Evolutionary conservation across 2,888 invertebrate genomes (phyloP), one percentile per base, ranked within the genome.

Genomic region (Noctua janthina): DNA sequence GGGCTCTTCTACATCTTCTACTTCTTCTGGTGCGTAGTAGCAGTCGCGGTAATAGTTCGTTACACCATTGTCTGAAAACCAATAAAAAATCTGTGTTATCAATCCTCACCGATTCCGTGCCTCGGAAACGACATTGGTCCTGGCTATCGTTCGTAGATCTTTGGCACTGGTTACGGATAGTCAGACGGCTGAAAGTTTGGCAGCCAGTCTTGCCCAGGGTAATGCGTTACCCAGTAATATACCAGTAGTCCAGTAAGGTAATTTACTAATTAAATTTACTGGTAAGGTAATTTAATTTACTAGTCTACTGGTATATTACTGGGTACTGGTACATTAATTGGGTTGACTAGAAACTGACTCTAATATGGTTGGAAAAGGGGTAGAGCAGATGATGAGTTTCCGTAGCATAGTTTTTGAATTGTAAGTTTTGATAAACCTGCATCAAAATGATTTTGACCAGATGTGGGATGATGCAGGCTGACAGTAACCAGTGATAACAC

Each of bases 41-140:
- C 96, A 96, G 0, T 93, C 94, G 1, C 96, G 92, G 1, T 93
- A 84, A 0, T 92, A 88, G 35, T 88, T 91, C 0, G 82, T 86
- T 70, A 79, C 86, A 4, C 93, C 94, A 69, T 93, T 91, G 70
- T 91, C 95, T 96, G 91, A 8, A 93, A 93, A 77, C 71, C 79
- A 83, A 72, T n/a, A 35, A 68, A n/a, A n/a, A 46, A n/a, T 15
- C 15, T 68, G 23, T 67, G 23, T 67, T 67, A 43, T 43, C 68
- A 68, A 46, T 46, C n/a, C n/a, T 8, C 15, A 43, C 15, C 43
- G 46, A 15, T n/a, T 46, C 3, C 7, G 15, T 68, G 43, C 7
- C n/a, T n/a, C 23, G 2, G 43, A 43, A 43, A 67, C 2, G 13
- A 13, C 7, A 59, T n/a, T 15, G 29, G 29, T 29, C 15, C 15